Percentiles rank a stretch among this genome's conserved stretches.
These are phyloP conservation scores for Bemisia tabaci DNA, from an alignment of 1,140 invertebrate species.

Conservation along the genomic window DNA sequence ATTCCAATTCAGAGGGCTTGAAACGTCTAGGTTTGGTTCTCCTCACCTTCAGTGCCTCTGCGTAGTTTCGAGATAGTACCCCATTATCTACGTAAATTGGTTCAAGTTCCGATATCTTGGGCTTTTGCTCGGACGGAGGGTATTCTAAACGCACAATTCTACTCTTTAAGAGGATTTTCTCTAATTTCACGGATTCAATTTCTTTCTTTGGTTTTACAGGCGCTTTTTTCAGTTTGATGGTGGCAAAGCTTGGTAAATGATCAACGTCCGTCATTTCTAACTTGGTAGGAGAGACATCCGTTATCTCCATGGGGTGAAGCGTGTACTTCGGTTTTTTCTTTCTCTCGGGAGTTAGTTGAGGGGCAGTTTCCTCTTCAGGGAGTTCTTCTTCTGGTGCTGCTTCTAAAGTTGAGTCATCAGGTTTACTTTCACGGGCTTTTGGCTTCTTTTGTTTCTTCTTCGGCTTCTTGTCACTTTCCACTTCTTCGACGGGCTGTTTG, in stretches of 20 bases:
- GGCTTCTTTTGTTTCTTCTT: constrained; percentile 25
- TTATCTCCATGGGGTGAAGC: constrained; percentile 26
- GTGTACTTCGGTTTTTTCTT: constrained; percentile 11
- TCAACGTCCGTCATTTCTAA: constrained; percentile 31
- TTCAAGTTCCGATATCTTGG: not conserved
- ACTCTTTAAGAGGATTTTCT: constrained; percentile 49
- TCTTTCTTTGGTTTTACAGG: constrained; percentile 35
- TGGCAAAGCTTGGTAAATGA: constrained; percentile 40
- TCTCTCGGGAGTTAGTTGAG: not conserved
- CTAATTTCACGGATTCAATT: constrained; percentile 34
- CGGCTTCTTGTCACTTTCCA: constrained; percentile 16
- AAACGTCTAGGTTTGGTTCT: constrained; percentile 39
- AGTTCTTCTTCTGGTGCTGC: constrained; percentile 23
- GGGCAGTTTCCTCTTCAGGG: constrained; percentile 17
- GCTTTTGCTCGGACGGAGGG: constrained; percentile 28
- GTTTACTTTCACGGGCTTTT: constrained; percentile 17
- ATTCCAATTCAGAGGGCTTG: constrained; percentile 10
- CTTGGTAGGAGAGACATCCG: constrained; percentile 33
- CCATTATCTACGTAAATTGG: constrained; percentile 37
- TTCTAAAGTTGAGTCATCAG: constrained; percentile 23
- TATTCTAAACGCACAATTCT: constrained; percentile 37
- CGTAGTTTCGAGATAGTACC: constrained; percentile 49
- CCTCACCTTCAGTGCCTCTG: constrained; percentile 45
- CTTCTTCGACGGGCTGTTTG: constrained; percentile 25
- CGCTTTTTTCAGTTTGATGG: constrained; percentile 48